These are phyloP conservation scores for Lydus trimaculatus DNA, from an alignment of 2,888 invertebrate genomes.

Conservation along the genomic window DNA sequence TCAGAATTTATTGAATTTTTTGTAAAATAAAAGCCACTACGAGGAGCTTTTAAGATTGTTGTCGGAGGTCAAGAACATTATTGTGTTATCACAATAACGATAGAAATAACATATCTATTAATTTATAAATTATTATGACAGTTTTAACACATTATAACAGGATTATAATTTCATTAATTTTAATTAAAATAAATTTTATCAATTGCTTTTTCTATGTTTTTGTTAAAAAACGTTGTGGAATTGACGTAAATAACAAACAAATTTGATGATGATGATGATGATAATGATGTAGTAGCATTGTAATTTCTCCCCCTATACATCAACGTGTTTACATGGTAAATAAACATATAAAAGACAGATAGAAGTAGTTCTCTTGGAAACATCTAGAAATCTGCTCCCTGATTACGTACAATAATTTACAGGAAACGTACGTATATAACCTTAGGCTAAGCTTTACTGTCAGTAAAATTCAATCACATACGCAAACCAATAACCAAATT, in stretches of 20 bases:
- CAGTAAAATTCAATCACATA: too few relatives aligned
- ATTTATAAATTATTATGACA: background rate
- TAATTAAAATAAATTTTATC: background rate
- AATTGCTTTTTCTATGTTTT: background rate
- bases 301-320: background rate
- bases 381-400: background rate
- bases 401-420: too few relatives aligned
- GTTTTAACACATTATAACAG: background rate
- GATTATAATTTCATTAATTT: background rate
- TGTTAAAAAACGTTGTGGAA: background rate
- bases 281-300: background rate
- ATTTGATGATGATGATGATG: background rate
- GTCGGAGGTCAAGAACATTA: background rate
- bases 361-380: background rate
- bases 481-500: too few relatives aligned
- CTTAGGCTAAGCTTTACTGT: too few relatives aligned
- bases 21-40: too few relatives aligned
- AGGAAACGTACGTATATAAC: too few relatives aligned
- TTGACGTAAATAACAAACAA: background rate
- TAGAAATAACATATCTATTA: background rate
- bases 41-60: background rate
- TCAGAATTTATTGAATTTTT: too few relatives aligned
- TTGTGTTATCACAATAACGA: background rate
- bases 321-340: background rate
- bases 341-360: background rate